Conservation (phyloP, 1,140 invertebrate species). For the Bombus waltoni region DNA sequence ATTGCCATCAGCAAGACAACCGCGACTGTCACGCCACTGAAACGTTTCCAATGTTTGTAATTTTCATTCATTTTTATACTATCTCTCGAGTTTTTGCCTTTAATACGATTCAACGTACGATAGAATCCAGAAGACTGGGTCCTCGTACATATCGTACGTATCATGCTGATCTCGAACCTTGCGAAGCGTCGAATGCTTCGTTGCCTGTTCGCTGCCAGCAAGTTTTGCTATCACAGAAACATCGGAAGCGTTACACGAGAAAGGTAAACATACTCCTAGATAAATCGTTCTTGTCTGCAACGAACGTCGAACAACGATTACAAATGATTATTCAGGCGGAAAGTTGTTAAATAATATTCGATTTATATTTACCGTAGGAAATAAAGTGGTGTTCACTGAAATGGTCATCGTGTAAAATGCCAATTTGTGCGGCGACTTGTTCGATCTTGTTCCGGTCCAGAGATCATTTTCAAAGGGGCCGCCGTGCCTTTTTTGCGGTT, state of each 20-base stretch:
- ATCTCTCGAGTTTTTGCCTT: not conserved
- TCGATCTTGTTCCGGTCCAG: conserved; percentile 34
- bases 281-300: conserved; percentile 83
- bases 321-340: not conserved
- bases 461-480: conserved; percentile 61
- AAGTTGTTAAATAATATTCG: not conserved
- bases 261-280: conserved; percentile 89
- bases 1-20: conserved; percentile 84
- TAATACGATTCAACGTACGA: conserved; percentile 83
- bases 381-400: conserved; percentile 81
- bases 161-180: conserved; percentile 87
- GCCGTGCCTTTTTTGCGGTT: conserved; percentile 71
- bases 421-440: conserved; percentile 83
- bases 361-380: conserved; percentile 78
- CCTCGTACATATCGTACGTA: conserved; percentile 86
- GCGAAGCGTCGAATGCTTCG: conserved; percentile 70
- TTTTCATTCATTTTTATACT: not conserved
- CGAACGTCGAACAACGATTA: conserved; percentile 25
- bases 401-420: conserved; percentile 85
- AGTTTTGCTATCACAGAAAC: conserved; percentile 84
- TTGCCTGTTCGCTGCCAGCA: conserved; percentile 76
- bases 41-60: conserved; percentile 61
- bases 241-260: conserved; percentile 85
- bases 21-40: conserved; percentile 84
- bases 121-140: conserved; percentile 88